A percentile compares a stretch with the other conserved stretches of the same genome.
These are phyloP conservation scores for Geophilus truncorum DNA, from an alignment of 2,888 invertebrate genomes.

Conservation along the genomic window DNA sequence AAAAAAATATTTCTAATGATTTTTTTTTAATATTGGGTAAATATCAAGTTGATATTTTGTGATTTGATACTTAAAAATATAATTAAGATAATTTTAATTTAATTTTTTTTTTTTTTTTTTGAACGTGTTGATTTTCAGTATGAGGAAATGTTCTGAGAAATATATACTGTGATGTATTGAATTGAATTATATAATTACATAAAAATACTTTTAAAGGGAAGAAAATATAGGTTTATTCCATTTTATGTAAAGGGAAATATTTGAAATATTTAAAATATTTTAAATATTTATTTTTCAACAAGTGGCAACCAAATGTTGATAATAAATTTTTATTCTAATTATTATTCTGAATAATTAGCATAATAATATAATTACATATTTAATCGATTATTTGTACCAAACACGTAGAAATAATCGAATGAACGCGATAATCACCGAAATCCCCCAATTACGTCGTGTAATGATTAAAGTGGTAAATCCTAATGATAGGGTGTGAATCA, in stretches of 20 bases:
- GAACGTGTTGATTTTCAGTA: too few species aligned
- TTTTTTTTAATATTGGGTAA: background rate
- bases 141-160: background rate
- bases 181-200: background rate
- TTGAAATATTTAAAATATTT: too few species aligned
- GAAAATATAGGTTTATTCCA: background rate
- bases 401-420: background rate
- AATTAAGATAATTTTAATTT: too few species aligned
- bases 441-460: background rate
- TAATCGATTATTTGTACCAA: background rate
- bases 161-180: background rate
- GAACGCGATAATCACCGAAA: background rate
- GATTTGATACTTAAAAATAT: background rate
- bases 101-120: background rate
- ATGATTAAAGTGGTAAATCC: background rate
- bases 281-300: too few species aligned
- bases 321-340: too few species aligned
- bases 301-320: too few species aligned
- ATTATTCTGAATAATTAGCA: too few species aligned
- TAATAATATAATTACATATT: background rate
- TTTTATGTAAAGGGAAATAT: background rate
- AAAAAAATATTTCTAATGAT: background rate
- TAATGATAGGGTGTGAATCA: slow-evolving; percentile 7
- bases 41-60: background rate
- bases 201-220: background rate